These are phyloP conservation scores for Hypolimnas misippus DNA, from an alignment of 2,888 invertebrate genomes.

Conservation along the genomic window DNA sequence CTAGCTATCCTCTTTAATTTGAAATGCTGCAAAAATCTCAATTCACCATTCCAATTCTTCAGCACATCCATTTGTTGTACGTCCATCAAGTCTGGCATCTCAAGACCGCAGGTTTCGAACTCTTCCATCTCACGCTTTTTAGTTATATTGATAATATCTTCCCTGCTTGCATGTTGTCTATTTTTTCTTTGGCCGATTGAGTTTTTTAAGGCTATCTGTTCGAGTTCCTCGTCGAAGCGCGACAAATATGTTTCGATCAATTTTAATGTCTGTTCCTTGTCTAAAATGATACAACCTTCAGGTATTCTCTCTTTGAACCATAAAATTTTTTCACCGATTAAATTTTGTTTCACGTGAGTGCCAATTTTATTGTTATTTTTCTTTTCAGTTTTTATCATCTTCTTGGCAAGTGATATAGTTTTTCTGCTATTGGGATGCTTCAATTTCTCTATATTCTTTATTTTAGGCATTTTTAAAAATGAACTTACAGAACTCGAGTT, in stretches of 20 bases:
- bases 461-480: slow-evolving; percentile 67
- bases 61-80: slow-evolving; percentile 84
- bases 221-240: slow-evolving; percentile 89
- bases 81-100: slow-evolving; percentile 89
- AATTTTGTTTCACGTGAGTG: slow-evolving; percentile 88
- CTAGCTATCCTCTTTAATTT: slow-evolving; percentile 85
- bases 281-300: slow-evolving; percentile 79
- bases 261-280: slow-evolving; percentile 84
- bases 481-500: background rate
- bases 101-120: slow-evolving; percentile 90
- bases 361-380: slow-evolving; percentile 86
- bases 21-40: slow-evolving; percentile 86
- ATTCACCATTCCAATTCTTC: slow-evolving; percentile 87
- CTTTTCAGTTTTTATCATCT: slow-evolving; percentile 86
- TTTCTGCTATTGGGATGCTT: slow-evolving; percentile 95
- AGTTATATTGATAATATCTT: slow-evolving; percentile 91
- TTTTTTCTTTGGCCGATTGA: slow-evolving; percentile 89
- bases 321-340: slow-evolving; percentile 89
- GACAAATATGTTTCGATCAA: slow-evolving; percentile 83
- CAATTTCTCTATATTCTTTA: slow-evolving; percentile 78
- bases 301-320: slow-evolving; percentile 90
- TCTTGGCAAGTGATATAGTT: slow-evolving; percentile 88
- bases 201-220: slow-evolving; percentile 91
- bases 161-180: slow-evolving; percentile 91
- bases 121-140: slow-evolving; percentile 89